Base-by-base conservation (phyloP, 1,140 invertebrate species). In the Tetranychus urticae region DNA sequence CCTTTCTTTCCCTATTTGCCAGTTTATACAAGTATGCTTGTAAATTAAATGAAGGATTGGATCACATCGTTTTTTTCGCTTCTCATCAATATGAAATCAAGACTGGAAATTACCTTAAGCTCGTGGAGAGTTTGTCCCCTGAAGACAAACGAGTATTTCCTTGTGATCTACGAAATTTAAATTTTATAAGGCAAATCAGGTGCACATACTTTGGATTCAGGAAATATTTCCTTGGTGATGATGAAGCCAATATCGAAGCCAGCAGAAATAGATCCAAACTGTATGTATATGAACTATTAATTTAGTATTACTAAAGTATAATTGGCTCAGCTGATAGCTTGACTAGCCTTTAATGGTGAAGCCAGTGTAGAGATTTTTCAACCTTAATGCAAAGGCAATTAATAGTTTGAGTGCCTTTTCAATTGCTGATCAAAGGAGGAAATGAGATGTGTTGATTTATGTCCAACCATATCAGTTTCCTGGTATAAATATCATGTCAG, bases 81-180 rank as follows among this genome's bases (percentile, higher is more conserved):
- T 79, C 75, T 0, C 80, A 85, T 63, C 77, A 88, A 69, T 93
- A 88, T 87, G 73, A 75, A 4, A 92, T 91, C 68, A 68, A 72
- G 33, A 87, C 87, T 64, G 70, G 78, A 1, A 87, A 88, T 62
- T 76, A 84, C 45, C 66, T 79, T n/a, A 68, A 72, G 1, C 70
- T 93, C 4, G 36, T 52, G 12, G 23, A 56, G 7, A 14, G 6
- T 37, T 31, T 64, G 36, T 14, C 35, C 3, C 2, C 31, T 5
- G 39, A 45, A 10, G 63, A 64, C 34, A 33, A 50, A 35, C 6
- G 47, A 37, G n/a, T 79, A 36, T 85, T 84, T 67, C 75, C 74
- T 34, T 84, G 79, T 68, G 75, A 89, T 72, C 78, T 90, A 23
- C 74, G 73, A 2, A 69, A 72, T 14, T 69, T 85, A 1, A 71